Conservation (phyloP, 2,888 invertebrate species). For the Notocelia uddmanniana region DNA sequence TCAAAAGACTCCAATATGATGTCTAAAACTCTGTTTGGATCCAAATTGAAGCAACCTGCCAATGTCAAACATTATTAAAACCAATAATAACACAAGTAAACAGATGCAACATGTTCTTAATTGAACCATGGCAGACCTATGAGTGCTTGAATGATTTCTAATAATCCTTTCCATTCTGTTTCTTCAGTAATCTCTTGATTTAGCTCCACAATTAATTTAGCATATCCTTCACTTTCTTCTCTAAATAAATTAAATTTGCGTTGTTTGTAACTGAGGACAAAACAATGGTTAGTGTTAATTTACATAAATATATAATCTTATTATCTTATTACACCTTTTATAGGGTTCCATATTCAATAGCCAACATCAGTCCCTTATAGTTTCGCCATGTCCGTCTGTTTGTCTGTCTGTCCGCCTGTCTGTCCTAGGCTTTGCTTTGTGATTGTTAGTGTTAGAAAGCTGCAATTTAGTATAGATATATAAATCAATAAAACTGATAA, state of each 20-base stretch:
- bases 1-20: constrained; percentile 99
- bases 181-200: constrained; percentile 92
- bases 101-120: not conserved
- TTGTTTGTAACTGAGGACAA: constrained; percentile 96
- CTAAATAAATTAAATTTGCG: constrained; percentile 99
- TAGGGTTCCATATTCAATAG: not conserved
- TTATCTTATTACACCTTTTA: not conserved
- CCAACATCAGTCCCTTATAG: too few relatives aligned
- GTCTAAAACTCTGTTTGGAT: constrained; percentile 98
- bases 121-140: constrained; percentile 89
- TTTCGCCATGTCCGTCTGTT: too few relatives aligned
- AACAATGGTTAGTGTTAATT: not conserved
- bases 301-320: not conserved
- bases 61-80: constrained; percentile 49
- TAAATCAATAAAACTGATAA: too few relatives aligned
- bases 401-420: too few relatives aligned
- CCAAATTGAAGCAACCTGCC: constrained; percentile 98
- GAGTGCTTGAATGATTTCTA: constrained; percentile 96
- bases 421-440: too few relatives aligned
- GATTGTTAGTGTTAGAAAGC: too few relatives aligned
- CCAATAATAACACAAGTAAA: not conserved
- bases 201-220: constrained; percentile 97
- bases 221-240: constrained; percentile 99
- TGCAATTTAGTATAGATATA: too few relatives aligned
- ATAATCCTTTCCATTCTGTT: constrained; percentile 88